Evolutionary conservation across 2,113 vertebrate species (phyloP), one percentile per base, ranked within the genome.

Genomic region (Pelobates fuscus): DNA sequence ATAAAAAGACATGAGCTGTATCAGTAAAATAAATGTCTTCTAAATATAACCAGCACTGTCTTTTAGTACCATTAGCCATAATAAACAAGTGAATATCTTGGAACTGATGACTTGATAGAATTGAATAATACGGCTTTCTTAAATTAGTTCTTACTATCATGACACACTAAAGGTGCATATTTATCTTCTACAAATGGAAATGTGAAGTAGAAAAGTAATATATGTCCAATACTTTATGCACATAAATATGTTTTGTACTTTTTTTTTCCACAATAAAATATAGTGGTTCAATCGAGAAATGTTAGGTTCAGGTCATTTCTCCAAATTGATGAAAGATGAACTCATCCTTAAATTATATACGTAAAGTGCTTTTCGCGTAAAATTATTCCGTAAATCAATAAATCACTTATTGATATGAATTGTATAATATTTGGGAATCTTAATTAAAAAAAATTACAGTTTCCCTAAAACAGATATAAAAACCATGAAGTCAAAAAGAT

Each of bases 201-300:
- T 24, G 23, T 68, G 30, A 68, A 68, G 49, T 25, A 27, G 49
- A 30, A 25, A 57, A 57, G 27, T 69, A 23, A 57, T 57, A 24
- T 41, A 69, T 21, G 30, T 32, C 27, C 57, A 11, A 57, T 37
- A 27, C 29, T 69, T 55, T 41, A 58, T 26, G 52, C 52, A 69
- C 8, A 57, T 20, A 58, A 32, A 69, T 69, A 27, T 55, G 17
- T 32, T 24, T 69, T 57, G 24, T 18, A 30, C 52, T 41, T 24
- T n/a, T n/a, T n/a, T n/a, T 54, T 52, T 52, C 44, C 46, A 30
- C 18, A 25, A 52, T 43, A 67, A 8, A 52, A 27, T 46, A 49
- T 67, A 67, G 26, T 14, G 43, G 27, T 52, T 41, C 41, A 44
- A 49, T 44, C 23, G 24, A 67, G 23, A 23, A 24, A 49, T 18